Evolutionary conservation across 2,797 vertebrate species (phyloP), one percentile per base, ranked within the genome.

Genomic region (Phrynocephalus forsythii): DNA sequence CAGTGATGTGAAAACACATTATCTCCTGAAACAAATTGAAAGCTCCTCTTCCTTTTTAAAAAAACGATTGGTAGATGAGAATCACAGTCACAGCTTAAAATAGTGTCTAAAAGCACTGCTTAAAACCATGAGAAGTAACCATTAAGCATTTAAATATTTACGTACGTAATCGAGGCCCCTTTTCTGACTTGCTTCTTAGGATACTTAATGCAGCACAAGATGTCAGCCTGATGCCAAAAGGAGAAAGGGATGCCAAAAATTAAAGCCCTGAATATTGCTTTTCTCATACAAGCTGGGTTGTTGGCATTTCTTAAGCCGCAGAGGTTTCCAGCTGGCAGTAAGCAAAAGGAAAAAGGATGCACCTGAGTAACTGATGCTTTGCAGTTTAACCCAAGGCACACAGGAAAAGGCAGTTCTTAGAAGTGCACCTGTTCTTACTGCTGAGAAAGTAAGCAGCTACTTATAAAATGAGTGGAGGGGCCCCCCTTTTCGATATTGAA

Each of bases 371-470:
- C 33, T 24, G 63, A 82, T n/a, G 52, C 22, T 6, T 3, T 82
- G 83, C 63, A 80, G 71, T 84, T 88, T 81, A 88, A 82, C 83
- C 83, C 81, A 73, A 75, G n/a, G 30, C 48, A 60, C 4, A 52
- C 38, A 44, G 3, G 38, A 44, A 75, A 60, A n/a, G 48, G 10
- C 24, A 68, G 20, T 76, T 85, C 63, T 30, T 76, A 72, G 71
- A 82, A 69, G 4, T 76, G 71, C 87, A 85, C 60, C 87, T 88
- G 83, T 30, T 76, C 30, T 84, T 88, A 67, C 33, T 48, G 75
- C 24, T 83, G 81, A 9, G 13, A 11, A n/a, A 52, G 16, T n/a
- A 38, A 79, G 7, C 33, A 30, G 33, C 52, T 13, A 79, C 66
- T 63, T 48, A 3, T 79, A 72, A 72, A 72, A 79, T 22, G 6